Percentiles rank a stretch among this genome's conserved stretches.
These are phyloP conservation scores for Erannis defoliaria DNA, from an alignment of 2,888 invertebrate species.

Conservation along the genomic window DNA sequence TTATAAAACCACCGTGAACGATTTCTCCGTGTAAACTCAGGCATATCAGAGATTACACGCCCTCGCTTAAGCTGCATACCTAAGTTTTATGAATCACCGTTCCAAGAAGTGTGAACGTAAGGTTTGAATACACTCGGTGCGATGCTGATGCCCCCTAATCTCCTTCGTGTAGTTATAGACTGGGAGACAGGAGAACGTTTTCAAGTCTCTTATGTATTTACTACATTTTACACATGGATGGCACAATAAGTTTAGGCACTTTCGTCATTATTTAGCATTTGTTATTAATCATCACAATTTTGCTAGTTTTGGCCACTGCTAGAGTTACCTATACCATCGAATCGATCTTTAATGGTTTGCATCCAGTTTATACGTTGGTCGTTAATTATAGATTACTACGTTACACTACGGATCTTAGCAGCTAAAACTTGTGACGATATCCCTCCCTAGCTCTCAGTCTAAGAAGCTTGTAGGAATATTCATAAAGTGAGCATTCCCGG, in stretches of 20 bases:
- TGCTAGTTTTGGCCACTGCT: too few relatives aligned
- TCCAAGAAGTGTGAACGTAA: constrained; percentile 36
- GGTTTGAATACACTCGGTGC: constrained; percentile 46
- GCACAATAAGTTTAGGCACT: too few relatives aligned
- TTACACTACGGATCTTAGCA: too few relatives aligned
- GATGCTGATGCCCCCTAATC: constrained; percentile 62
- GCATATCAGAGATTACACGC: constrained; percentile 36
- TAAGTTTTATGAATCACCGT: constrained; percentile 41
- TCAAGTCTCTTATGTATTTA: neutral
- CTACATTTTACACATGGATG: too few relatives aligned
- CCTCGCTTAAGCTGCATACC: constrained; percentile 36
- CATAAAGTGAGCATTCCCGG: constrained; percentile 57
- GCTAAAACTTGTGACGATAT: constrained; percentile 3
- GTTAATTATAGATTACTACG: too few relatives aligned
- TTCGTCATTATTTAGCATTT: too few relatives aligned
- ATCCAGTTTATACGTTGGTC: too few relatives aligned
- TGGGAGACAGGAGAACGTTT: constrained; percentile 11
- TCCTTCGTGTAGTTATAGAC: constrained; percentile 38
- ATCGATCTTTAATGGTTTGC: too few relatives aligned
- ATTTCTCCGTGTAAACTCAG: constrained; percentile 24
- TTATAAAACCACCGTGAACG: constrained; percentile 3
- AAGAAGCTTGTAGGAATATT: constrained; percentile 64
- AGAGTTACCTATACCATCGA: too few relatives aligned
- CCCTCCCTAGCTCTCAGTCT: constrained; percentile 14
- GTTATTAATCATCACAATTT: too few relatives aligned